These are phyloP conservation scores for Drosophila birchii DNA, from an alignment of 2,888 invertebrate genomes.

Conservation along the genomic window DNA sequence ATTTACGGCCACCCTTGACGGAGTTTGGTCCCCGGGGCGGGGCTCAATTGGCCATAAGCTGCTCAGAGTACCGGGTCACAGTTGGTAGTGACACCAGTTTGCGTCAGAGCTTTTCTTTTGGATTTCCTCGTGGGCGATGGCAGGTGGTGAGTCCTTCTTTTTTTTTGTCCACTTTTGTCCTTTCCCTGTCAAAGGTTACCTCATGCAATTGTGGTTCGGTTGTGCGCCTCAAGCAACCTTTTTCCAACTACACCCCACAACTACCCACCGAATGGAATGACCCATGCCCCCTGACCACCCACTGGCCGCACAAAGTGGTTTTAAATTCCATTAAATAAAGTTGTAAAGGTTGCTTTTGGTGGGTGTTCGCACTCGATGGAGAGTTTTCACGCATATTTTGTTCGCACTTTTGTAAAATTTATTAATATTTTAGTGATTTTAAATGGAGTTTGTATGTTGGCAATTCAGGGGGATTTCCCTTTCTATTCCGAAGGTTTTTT, in stretches of 20 bases:
- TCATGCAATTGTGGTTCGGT: slow-evolving; percentile 75
- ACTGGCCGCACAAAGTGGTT: slow-evolving; percentile 69
- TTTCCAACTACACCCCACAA: slow-evolving; percentile 27
- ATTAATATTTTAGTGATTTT: slow-evolving; percentile 82
- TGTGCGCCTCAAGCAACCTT: slow-evolving; percentile 68
- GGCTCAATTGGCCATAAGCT: slow-evolving; percentile 79
- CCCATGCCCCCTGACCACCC: slow-evolving; percentile 26
- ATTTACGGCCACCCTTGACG: slow-evolving; percentile 61
- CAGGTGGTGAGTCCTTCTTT: slow-evolving; percentile 49
- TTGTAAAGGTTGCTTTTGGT: slow-evolving; percentile 67
- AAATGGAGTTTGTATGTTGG: slow-evolving; percentile 79
- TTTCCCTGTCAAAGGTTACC: slow-evolving; percentile 75
- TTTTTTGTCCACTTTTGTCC: slow-evolving; percentile 16
- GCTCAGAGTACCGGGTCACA: slow-evolving; percentile 72
- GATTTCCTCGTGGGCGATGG: slow-evolving; percentile 27
- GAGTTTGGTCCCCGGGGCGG: slow-evolving; percentile 25
- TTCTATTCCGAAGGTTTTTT: not conserved
- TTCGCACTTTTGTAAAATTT: slow-evolving; percentile 83
- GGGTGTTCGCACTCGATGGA: slow-evolving; percentile 43
- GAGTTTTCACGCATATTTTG: slow-evolving; percentile 81
- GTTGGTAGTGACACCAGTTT: slow-evolving; percentile 77
- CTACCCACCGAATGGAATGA: slow-evolving; percentile 52
- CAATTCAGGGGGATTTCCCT: slow-evolving; percentile 15
- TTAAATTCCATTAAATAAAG: slow-evolving; percentile 84
- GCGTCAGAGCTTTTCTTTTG: slow-evolving; percentile 58